phyloP scores from a whole-genome alignment of 2,797 vertebrate species.

The Pterois miles region DNA sequence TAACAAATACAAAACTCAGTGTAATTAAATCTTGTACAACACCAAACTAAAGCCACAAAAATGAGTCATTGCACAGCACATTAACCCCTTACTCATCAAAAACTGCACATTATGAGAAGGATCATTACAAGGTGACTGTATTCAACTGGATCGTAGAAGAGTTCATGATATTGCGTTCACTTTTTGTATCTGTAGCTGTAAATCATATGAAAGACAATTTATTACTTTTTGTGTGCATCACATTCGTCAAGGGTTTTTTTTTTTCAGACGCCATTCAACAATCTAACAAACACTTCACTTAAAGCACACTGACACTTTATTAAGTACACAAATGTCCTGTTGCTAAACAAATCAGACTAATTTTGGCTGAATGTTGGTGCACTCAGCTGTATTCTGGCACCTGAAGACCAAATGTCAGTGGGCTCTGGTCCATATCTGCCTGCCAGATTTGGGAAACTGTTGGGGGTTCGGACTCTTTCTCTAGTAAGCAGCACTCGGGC shows the following conservation, averaged over 20 bases:
- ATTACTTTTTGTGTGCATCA: neutral
- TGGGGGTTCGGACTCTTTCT: neutral
- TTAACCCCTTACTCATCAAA: neutral
- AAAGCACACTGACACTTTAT: neutral
- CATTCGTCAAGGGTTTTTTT: neutral
- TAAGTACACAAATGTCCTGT: neutral
- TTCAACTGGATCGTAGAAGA: neutral
- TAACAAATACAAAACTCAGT: neutral
- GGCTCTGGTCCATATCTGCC: neutral
- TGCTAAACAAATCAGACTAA: neutral
- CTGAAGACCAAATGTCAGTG: neutral
- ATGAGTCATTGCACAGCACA: neutral
- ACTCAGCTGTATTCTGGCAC: neutral
- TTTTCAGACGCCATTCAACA: neutral
- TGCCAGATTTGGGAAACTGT: neutral
- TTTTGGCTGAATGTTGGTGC: neutral
- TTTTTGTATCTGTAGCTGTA: neutral
- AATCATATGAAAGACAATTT: neutral
- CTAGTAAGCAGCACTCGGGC: neutral
- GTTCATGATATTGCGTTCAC: neutral
- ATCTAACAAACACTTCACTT: neutral
- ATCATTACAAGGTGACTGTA: neutral
- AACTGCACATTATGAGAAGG: neutral
- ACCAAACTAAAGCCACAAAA: neutral
- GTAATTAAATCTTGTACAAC: neutral